Evolutionary conservation across 2,797 vertebrate genomes (phyloP), one percentile per base, ranked within the genome.

Genomic region (Tangara arthus): DNA sequence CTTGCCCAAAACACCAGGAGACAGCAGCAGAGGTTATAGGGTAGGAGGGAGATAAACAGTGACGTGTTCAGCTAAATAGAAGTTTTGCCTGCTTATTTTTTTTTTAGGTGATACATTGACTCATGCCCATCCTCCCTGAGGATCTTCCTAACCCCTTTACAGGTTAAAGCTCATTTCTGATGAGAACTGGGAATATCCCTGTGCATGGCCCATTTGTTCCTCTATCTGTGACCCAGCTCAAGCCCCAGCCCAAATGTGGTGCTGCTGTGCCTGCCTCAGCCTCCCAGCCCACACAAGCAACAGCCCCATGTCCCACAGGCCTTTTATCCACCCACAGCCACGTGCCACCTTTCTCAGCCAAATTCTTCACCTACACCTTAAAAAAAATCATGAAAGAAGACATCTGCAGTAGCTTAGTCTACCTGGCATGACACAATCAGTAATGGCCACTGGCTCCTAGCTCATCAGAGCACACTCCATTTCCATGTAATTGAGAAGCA

Each of bases 401-500:
- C 66, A 84, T 93, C 92, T 96, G 86, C 65, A 87, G 42, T 77
- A 82, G 69, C 87, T 97, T 86, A 97, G 86, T 79, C 47, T 91
- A 42, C 42, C 64, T 83, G 90, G 83, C 92, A 87, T 70, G 94
- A 94, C 91, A 94, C 60, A 84, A 86, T 90, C 92, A 86, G 80
- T 81, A 69, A 79, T 91, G 95, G 95, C 87, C 95, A 95, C 69
- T 92, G 94, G 87, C 91, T 96, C 88, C 78, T 79, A 71, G 87
- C 91, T 90, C 12, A 4, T 94, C 73, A 73, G 57, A 82, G 49
- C 37, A 17, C 89, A 95, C 92, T 93, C 86, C 77, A 87, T 93
- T 95, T 96, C 91, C 76, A 79, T 92, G 87, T 94, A 96, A 97
- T 92, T 92, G 66, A 90, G 95, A 94, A 94, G 91, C 81, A 95